Base-by-base conservation (phyloP, 2,888 invertebrate genomes). In the Agapostemon virescens region DNA sequence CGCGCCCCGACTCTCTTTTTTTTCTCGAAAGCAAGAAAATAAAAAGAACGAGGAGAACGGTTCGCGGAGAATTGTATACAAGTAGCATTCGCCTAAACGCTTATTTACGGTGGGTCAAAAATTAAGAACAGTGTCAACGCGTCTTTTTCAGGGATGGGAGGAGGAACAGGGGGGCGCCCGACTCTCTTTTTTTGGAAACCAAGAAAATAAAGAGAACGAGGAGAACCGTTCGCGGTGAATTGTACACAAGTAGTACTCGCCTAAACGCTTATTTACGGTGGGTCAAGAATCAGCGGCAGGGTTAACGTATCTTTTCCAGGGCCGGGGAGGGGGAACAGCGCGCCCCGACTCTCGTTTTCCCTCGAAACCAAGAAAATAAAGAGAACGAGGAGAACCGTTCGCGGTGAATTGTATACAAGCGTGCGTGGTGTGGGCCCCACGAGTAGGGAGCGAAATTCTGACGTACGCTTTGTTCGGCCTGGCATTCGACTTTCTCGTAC, bases 401-500 rank as follows among this genome's bases (percentile, higher is more conserved):
- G n/a, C 40, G 20, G 58, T 40, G 40, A 61, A 70, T 71, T 63
- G 71, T 72, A 36, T 63, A 64, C 30, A 36, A 72, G 45, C 63
- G 64, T 38, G 45, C 36, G 70, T 64, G 64, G n/a, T n/a, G n/a
- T n/a, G n/a, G n/a, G 42, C 61, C 30, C 26, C 36, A 13, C 23
- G 55, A 72, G 77, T 68, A 74, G 82, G 70, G 74, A 75, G 69
- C 55, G 70, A 82, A 76, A 82, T 79, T 83, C 75, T 82, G 82
- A 83, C 82, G 76, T 83, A 74, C 70, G 78, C 82, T 83, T 85
- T 84, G 83, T 83, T 83, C 75, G 73, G 42, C 63, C 55, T 78
- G 71, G 74, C 70, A 75, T 78, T 72, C 81, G 77, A 82, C 85
- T 85, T 85, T 85, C 85, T 82, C 83, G 83, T 82, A 73, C 78